Evolutionary conservation across 2,113 vertebrate genomes (phyloP).

Genomic region (Serilophus lunatus): DNA sequence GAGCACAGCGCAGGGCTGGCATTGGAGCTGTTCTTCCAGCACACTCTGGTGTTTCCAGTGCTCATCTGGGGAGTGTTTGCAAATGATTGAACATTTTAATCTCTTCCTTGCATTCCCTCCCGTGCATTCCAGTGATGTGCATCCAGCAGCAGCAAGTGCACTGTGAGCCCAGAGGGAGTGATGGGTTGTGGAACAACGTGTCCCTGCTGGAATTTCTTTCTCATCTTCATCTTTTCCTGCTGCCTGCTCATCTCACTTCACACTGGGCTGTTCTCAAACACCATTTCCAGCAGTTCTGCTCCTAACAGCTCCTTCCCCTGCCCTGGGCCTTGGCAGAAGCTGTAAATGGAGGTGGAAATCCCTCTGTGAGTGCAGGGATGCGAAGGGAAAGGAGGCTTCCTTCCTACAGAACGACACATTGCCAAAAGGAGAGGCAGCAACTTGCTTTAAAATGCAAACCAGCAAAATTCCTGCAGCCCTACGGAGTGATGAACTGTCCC

Average conservation of each 20-base stretch:
- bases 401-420: no score
- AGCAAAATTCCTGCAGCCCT: neutral
- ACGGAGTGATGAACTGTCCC: neutral
- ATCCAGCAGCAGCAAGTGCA: neutral
- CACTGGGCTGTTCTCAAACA: neutral
- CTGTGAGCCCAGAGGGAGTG: slow-evolving; percentile 19
- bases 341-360: neutral
- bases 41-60: rapidly evolving
- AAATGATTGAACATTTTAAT: slow-evolving; percentile 45
- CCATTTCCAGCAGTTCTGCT: neutral
- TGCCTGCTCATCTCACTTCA: neutral
- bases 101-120: neutral
- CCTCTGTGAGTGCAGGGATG: neutral
- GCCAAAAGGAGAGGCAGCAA: neutral
- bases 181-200: neutral
- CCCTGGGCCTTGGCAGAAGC: neutral
- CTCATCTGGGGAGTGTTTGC: slow-evolving; percentile 6
- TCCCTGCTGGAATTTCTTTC: neutral
- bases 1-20: rapidly evolving
- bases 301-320: neutral
- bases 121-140: neutral
- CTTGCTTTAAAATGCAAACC: neutral
- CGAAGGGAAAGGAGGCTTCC: neutral
- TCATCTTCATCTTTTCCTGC: neutral
- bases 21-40: no score